Evolutionary conservation across 2,888 invertebrate genomes (phyloP).

Genomic region (Pardosa pseudoannulata): DNA sequence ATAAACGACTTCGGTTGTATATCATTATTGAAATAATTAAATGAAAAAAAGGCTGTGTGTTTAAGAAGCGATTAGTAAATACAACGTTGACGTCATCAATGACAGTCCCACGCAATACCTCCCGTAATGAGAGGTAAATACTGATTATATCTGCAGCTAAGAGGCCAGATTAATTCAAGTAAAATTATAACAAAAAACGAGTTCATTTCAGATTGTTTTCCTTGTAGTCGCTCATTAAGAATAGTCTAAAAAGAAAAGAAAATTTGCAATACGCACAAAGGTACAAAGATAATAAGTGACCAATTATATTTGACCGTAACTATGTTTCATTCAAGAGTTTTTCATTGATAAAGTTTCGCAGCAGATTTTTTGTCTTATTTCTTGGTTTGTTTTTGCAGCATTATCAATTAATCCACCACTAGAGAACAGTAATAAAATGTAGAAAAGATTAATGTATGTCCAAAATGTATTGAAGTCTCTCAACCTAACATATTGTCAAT

Average conservation of each 20-base stretch:
- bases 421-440: background rate
- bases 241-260: background rate
- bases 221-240: constrained; percentile 28
- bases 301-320: constrained; percentile 36
- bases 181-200: background rate
- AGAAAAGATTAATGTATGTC: no score
- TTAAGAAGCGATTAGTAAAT: no score
- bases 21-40: no score
- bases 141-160: background rate
- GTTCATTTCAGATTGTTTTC: background rate
- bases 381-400: background rate
- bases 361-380: background rate
- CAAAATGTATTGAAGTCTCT: no score
- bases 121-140: constrained; percentile 16
- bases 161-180: background rate
- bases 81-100: no score
- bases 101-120: background rate
- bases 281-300: constrained; percentile 21
- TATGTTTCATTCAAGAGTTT: constrained; percentile 63
- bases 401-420: background rate
- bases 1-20: no score
- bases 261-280: background rate
- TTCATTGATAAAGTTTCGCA: background rate
- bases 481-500: no score
- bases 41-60: no score